phyloP scores from a whole-genome alignment of 2,113 vertebrate species.

The Gallinago paraguaiae region DNA sequence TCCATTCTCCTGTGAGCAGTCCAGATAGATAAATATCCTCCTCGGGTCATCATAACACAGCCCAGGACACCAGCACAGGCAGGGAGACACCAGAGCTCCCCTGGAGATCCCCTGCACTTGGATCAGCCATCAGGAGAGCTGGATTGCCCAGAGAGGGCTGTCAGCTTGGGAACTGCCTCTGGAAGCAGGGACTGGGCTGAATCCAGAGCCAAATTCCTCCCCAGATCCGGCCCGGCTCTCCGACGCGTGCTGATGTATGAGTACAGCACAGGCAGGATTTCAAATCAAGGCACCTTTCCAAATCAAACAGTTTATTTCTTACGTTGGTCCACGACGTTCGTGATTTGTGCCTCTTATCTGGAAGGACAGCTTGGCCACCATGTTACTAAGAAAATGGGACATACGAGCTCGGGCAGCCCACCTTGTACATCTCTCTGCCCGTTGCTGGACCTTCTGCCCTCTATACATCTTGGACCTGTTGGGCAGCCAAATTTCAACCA shows the following conservation, averaged over 20 bases:
- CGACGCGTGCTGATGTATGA: rapidly evolving
- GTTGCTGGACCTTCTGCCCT: not conserved
- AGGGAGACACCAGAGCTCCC: not conserved
- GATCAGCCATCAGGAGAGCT: not conserved
- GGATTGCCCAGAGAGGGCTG: not conserved
- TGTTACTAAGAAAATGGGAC: not conserved
- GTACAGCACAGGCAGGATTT: not conserved
- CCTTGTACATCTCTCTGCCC: not conserved
- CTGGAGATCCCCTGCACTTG: not conserved
- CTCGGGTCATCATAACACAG: not conserved
- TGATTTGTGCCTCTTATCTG: not conserved
- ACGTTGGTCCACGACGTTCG: not conserved
- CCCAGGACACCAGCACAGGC: not conserved
- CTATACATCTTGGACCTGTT: not conserved
- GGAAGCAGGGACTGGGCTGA: not conserved
- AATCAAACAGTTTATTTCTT: not conserved
- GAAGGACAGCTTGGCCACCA: not conserved
- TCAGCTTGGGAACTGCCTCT: not conserved
- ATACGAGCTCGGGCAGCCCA: not conserved
- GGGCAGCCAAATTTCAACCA: not conserved
- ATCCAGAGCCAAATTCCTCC: not conserved
- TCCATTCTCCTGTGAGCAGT: not conserved
- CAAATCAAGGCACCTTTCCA: not conserved
- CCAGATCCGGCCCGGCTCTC: not conserved
- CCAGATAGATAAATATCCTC: not conserved